A percentile compares a stretch with the other conserved stretches of the same genome.
These are phyloP conservation scores for Mustela lutreola DNA, from an alignment of 2,113 vertebrate species.

Conservation along the genomic window DNA sequence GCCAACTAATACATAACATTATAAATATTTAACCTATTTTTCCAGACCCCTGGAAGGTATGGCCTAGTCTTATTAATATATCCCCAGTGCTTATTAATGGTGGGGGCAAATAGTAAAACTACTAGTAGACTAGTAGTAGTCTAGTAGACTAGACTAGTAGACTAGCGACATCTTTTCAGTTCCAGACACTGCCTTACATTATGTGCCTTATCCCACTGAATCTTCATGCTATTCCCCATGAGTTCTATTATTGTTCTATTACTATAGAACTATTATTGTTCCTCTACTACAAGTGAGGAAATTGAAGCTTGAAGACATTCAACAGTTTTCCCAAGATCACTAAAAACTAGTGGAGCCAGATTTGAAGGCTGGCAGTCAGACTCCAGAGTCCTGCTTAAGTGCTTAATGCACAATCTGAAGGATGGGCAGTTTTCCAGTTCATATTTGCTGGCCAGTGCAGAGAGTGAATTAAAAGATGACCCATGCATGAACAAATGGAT, in stretches of 20 bases:
- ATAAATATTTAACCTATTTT: background rate
- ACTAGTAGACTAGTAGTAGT: background rate
- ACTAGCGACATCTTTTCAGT: background rate
- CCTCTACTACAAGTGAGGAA: background rate
- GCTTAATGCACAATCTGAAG: background rate
- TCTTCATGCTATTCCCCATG: background rate
- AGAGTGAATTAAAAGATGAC: background rate
- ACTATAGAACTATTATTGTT: background rate
- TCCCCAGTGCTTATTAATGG: background rate
- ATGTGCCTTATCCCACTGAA: background rate
- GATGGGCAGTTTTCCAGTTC: background rate
- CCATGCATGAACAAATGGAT: background rate
- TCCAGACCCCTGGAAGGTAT: background rate
- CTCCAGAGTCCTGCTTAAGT: background rate
- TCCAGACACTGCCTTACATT: background rate
- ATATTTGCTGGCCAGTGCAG: background rate
- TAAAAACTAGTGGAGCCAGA: background rate
- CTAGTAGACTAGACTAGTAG: no score
- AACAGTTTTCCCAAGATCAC: background rate
- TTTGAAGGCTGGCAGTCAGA: background rate
- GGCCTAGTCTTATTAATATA: background rate
- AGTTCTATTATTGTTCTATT: background rate
- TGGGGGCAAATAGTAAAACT: background rate
- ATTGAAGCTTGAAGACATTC: background rate
- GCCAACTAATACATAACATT: background rate